These are phyloP conservation scores for Percopsis transmontana DNA, from an alignment of 2,113 vertebrate species.

Conservation along the genomic window DNA sequence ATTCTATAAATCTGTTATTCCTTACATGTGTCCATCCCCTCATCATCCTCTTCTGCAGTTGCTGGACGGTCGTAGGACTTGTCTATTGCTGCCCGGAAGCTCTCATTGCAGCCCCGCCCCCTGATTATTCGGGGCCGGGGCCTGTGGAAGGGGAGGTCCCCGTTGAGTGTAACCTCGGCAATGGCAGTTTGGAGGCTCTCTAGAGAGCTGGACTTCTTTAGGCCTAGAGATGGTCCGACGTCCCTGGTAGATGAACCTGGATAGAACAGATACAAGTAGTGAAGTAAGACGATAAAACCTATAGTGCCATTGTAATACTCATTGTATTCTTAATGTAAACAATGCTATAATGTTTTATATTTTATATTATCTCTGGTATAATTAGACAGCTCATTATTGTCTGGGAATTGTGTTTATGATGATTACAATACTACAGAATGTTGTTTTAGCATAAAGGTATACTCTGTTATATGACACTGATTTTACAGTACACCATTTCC, in stretches of 20 bases:
- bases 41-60: slow-evolving; percentile 87
- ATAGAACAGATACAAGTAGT: slow-evolving; percentile 5
- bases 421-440: neutral
- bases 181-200: slow-evolving; percentile 97
- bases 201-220: slow-evolving; percentile 97
- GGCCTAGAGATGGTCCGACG: slow-evolving; percentile 91
- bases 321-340: too few species aligned
- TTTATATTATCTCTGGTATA: too few species aligned
- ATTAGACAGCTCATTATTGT: too few species aligned
- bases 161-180: slow-evolving; percentile 92
- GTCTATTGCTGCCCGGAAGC: slow-evolving; percentile 97
- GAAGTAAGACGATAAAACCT: neutral
- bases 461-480: slow-evolving; percentile 10
- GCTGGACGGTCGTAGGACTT: slow-evolving; percentile 92
- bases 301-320: too few species aligned
- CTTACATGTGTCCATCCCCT: slow-evolving; percentile 99
- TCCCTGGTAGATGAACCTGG: slow-evolving; percentile 93
- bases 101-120: slow-evolving; percentile 96
- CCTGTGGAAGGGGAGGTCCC: slow-evolving; percentile 93
- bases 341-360: too few species aligned
- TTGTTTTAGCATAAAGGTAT: neutral
- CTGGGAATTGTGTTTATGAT: slow-evolving; percentile 2
- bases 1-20: neutral
- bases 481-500: slow-evolving; percentile 13
- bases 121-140: slow-evolving; percentile 92